These are phyloP conservation scores for Drosophila meridiana DNA, from an alignment of 2,888 invertebrate genomes.

Conservation along the genomic window DNA sequence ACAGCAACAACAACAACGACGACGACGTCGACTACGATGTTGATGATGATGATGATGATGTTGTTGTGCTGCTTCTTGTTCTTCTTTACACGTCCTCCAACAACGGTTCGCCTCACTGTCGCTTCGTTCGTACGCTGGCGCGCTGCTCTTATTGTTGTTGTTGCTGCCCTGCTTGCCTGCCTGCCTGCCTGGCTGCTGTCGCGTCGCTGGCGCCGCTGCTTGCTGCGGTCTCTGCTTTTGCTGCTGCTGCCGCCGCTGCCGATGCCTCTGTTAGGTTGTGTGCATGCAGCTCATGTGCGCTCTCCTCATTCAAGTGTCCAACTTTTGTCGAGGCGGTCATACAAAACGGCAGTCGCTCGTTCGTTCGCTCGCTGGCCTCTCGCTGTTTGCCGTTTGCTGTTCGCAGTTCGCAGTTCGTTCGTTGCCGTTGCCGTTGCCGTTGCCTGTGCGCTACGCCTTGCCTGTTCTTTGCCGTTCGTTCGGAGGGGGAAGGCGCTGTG, in stretches of 20 bases:
- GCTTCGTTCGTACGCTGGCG: conserved; percentile 66
- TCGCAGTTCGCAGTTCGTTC: conserved; percentile 20
- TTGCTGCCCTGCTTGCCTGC: conserved; percentile 54
- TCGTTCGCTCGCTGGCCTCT: conserved; percentile 44
- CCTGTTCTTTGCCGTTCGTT: conserved; percentile 43
- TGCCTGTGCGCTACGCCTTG: conserved; percentile 30
- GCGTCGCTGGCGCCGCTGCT: conserved; percentile 60
- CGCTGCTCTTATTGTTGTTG: conserved; percentile 43
- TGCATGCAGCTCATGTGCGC: conserved; percentile 82
- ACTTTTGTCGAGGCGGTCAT: conserved; percentile 84
- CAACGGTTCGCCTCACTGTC: conserved; percentile 58
- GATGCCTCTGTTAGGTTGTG: conserved; percentile 68
- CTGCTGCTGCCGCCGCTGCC: conserved; percentile 45
- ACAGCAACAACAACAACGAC: conserved; percentile 16
- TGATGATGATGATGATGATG: conserved; percentile 58
- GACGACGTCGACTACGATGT: conserved; percentile 7
- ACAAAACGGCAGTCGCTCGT: conserved; percentile 69
- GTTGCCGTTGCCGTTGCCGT: conserved; percentile 11
- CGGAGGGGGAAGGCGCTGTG: conserved; percentile 23
- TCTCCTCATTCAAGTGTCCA: conserved; percentile 84
- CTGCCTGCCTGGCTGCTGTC: conserved; percentile 54
- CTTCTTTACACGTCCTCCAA: conserved; percentile 80
- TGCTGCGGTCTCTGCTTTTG: conserved; percentile 56
- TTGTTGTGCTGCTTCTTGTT: conserved; percentile 69
- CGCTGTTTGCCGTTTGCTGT: conserved; percentile 30